Evolutionary conservation across 2,797 vertebrate genomes (phyloP), one percentile per base, ranked within the genome.

Genomic region (Eurystomus glaucurus): DNA sequence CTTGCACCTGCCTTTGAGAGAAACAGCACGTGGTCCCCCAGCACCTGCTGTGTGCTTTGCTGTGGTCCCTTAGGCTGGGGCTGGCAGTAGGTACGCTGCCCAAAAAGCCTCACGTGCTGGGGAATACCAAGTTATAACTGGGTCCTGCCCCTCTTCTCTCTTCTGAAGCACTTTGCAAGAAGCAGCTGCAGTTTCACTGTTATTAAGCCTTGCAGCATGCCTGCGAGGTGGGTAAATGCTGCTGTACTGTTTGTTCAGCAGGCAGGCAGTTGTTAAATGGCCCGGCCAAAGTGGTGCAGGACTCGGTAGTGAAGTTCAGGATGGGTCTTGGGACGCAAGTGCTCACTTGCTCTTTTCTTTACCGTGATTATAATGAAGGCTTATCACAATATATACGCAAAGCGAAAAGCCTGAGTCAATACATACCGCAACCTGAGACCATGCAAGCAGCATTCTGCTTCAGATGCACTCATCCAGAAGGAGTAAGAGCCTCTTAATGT

Each of bases 401-500:
- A 76, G n/a, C 41, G 46, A 76, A 76, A 84, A 50, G 10, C 0
- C 0, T 11, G 29, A 93, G 51, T 51, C 54, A 39, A 33, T 80
- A 76, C 10, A 9, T 58, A 48, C 16, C 0, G 0, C 66, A 81
- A 14, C 77, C 35, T 37, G 77, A 74, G 83, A 80, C 37, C 33
- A 4, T 0, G 4, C 25, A n/a, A 41, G 57, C 9, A 1, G 45
- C 6, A 0, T 80, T 88, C 66, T 85, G 60, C 85, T 82, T 79
- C 77, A 71, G 48, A 46, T 48, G 45, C 39, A 3, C 85, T 92
- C 85, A 68, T 39, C 10, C 48, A 94, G 77, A 31, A 85, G 77
- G 66, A 89, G 64, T 80, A 75, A 93, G 84, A 94, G 41, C 71
- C 78, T 97, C 54, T 84, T 83, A 88, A 88, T 75, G 14, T 62